phyloP scores from a whole-genome alignment of 2,888 invertebrate species.

The Heliconius erato region DNA sequence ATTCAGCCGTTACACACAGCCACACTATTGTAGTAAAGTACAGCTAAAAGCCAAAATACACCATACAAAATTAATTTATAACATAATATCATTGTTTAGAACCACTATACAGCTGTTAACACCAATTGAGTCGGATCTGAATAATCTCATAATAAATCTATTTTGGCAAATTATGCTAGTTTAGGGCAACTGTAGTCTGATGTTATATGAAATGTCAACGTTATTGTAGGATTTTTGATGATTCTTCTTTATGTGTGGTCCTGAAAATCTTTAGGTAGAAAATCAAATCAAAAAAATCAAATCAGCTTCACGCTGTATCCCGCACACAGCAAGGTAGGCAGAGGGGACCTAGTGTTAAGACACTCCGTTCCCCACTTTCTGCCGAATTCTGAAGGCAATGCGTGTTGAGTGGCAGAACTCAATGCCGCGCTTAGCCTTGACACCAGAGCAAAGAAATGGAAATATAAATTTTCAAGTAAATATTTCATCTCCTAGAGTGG shows the following conservation, averaged over 20 bases:
- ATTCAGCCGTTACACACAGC: constrained; percentile 2
- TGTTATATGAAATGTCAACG: neutral
- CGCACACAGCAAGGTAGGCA: too few relatives aligned
- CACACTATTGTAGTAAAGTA: constrained; percentile 14
- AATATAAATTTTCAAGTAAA: too few relatives aligned
- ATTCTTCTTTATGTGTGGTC: neutral
- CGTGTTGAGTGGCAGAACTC: too few relatives aligned
- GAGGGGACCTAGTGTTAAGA: too few relatives aligned
- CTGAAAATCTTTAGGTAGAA: neutral
- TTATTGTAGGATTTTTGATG: neutral
- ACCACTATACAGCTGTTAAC: constrained; percentile 31
- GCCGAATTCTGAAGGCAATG: too few relatives aligned
- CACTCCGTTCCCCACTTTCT: too few relatives aligned
- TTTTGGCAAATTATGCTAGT: constrained; percentile 22
- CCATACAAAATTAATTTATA: constrained; percentile 34
- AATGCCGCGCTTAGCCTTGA: too few relatives aligned
- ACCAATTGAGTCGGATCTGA: constrained; percentile 25
- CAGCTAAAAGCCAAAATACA: constrained; percentile 24
- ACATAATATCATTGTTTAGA: constrained; percentile 32
- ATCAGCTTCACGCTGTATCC: too few relatives aligned
- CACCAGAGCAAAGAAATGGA: too few relatives aligned
- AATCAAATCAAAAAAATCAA: too few relatives aligned
- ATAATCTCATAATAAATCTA: constrained; percentile 28
- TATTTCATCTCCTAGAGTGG: too few relatives aligned
- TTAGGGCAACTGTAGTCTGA: neutral